Evolutionary conservation across 37 sponge, comb jelly and placozoan genomes (phyloP).

Genomic region (Oopsacas minuta): DNA sequence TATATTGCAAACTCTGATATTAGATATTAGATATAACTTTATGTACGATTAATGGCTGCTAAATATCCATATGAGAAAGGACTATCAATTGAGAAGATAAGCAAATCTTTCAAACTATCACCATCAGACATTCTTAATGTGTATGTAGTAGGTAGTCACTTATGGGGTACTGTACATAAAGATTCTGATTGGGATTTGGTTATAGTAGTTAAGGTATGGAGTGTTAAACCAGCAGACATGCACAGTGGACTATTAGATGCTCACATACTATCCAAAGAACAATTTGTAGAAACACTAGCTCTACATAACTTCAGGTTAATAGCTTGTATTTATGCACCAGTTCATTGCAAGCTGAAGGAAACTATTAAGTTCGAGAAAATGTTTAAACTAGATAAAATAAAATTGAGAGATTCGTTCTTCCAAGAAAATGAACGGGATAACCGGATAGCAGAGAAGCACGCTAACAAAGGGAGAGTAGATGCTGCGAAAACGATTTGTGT

Average conservation of each 20-base stretch:
- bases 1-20: no score
- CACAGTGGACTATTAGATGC: conserved; percentile 40
- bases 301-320: conserved; percentile 27
- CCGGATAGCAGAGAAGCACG: conserved; percentile 49
- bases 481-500: conserved; percentile 32
- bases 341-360: conserved; percentile 13
- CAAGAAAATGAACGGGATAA: conserved; percentile 35
- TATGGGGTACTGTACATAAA: conserved; percentile 41
- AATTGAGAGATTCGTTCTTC: background rate
- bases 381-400: conserved; percentile 23
- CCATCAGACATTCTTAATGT: conserved; percentile 29
- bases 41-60: background rate
- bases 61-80: background rate
- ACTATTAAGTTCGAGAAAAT: conserved; percentile 15
- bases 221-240: conserved; percentile 13
- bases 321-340: conserved; percentile 30
- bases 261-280: conserved; percentile 27
- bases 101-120: conserved; percentile 20
- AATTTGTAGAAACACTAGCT: conserved; percentile 20
- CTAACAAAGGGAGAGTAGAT: conserved; percentile 24
- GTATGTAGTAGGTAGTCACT: conserved; percentile 45
- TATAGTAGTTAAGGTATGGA: conserved; percentile 19
- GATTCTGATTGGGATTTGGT: conserved; percentile 57
- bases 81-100: background rate
- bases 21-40: no score